Base-by-base conservation (phyloP, 2,888 invertebrate genomes). In the Tridacna gigas region DNA sequence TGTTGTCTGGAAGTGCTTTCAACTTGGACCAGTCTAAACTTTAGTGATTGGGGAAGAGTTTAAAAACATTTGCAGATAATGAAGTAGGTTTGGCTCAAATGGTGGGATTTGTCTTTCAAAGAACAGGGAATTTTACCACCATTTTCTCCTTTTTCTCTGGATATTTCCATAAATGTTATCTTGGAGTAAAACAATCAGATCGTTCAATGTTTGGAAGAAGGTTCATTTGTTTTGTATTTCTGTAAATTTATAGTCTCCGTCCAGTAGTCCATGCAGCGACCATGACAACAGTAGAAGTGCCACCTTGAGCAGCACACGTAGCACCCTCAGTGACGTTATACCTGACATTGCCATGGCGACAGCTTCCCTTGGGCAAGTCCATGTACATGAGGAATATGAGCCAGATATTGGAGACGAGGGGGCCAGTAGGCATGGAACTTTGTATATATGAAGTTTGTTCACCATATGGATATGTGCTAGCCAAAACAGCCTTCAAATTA, bases 291-390 rank as follows among this genome's bases (percentile, higher is more conserved):
- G 85, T 26, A 69, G 83, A 37, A 88, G 85, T 63, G 85, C 80
- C 66, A 88, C 88, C 47, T 65, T 88, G 37, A 85, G 76, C 73
- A 85, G 85, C 77, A 85, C 79, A 22, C 81, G 83, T 47, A 85
- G 85, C 65, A 85, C 97, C 91, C 95, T 97, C 85, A 96, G 97
- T 28, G 97, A 97, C 86, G 97, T 97, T 92, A 98, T 98, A 96
- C 98, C 98, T 0, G 98, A 98, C 95, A 94, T 95, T 74, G 95
- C 95, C 85, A 98, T 98, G 97, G 98, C 98, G 92, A 98, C 97
- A 80, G 97, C 96, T 88, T 97, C 96, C 87, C 96, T 96, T 93
- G 97, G 96, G 11, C 97, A 96, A 94, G 96, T 97, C 20, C 91
- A 89, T 56, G 67, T 91, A 12, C 91, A 92, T 77, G 91, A 91